Evolutionary conservation across 2,797 vertebrate species (phyloP).

Genomic region (Esox masquinongy): DNA sequence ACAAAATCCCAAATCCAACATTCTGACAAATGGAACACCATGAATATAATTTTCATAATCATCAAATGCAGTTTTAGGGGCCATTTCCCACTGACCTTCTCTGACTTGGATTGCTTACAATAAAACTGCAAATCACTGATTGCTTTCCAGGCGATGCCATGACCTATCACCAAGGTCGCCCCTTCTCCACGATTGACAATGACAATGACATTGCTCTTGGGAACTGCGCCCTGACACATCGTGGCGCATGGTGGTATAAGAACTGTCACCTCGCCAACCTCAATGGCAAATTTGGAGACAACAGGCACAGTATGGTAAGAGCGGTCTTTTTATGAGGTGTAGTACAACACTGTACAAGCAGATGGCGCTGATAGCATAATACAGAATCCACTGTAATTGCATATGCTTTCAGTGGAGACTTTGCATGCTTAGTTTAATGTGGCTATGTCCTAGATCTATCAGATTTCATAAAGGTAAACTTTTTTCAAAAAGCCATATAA

Average conservation of each 20-base stretch:
- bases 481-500: constrained; percentile 46
- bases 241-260: constrained; percentile 87
- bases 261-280: constrained; percentile 91
- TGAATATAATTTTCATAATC: neutral
- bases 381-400: constrained; percentile 11
- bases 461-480: constrained; percentile 61
- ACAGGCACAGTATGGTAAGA: constrained; percentile 84
- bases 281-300: constrained; percentile 82
- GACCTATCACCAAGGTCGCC: constrained; percentile 84
- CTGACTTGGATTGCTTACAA: neutral
- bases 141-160: constrained; percentile 81
- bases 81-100: neutral
- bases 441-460: constrained; percentile 66
- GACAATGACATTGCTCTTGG: constrained; percentile 88
- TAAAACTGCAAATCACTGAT: neutral
- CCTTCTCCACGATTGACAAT: constrained; percentile 83
- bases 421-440: constrained; percentile 30
- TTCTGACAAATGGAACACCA: neutral
- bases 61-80: neutral
- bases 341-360: constrained; percentile 41
- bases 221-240: constrained; percentile 85
- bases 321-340: neutral
- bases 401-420: neutral
- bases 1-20: neutral
- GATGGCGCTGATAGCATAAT: constrained; percentile 44